Evolutionary conservation across 1,140 invertebrate species (phyloP).

Genomic region (Eurytemora carolleeae): DNA sequence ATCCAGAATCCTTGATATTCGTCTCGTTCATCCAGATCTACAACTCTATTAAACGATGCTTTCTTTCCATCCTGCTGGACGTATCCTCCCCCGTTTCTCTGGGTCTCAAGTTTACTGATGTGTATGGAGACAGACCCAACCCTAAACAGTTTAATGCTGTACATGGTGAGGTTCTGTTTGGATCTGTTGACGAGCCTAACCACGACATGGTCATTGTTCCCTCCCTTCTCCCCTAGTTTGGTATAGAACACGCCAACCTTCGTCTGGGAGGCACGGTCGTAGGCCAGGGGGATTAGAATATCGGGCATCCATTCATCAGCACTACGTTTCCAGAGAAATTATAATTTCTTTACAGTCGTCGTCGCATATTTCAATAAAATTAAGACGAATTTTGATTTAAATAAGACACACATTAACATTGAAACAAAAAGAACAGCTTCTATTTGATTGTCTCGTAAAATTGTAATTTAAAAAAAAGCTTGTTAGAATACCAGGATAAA

Average conservation of each 20-base stretch:
- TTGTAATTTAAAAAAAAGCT: too few species aligned
- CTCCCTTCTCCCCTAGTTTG: neutral
- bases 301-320: constrained; percentile 12
- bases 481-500: too few species aligned
- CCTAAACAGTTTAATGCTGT: constrained; percentile 5
- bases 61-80: neutral
- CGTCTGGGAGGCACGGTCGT: constrained; percentile 3
- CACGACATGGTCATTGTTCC: constrained; percentile 12
- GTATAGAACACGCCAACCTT: constrained; percentile 14
- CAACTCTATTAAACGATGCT: neutral
- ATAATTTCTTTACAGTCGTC: too few species aligned
- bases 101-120: neutral
- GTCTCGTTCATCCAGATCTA: neutral
- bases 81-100: neutral
- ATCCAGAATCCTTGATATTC: constrained; percentile 9
- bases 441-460: too few species aligned
- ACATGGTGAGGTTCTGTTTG: constrained; percentile 12
- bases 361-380: too few species aligned
- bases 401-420: too few species aligned
- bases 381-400: too few species aligned
- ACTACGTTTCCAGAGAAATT: too few species aligned
- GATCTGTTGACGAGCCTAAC: constrained; percentile 2
- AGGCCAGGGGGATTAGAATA: constrained; percentile 7
- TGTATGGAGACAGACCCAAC: constrained; percentile 9
- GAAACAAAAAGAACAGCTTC: too few species aligned